Evolutionary conservation across 2,888 invertebrate species (phyloP), one percentile per base, ranked within the genome.

Genomic region (Laothoe populi): DNA sequence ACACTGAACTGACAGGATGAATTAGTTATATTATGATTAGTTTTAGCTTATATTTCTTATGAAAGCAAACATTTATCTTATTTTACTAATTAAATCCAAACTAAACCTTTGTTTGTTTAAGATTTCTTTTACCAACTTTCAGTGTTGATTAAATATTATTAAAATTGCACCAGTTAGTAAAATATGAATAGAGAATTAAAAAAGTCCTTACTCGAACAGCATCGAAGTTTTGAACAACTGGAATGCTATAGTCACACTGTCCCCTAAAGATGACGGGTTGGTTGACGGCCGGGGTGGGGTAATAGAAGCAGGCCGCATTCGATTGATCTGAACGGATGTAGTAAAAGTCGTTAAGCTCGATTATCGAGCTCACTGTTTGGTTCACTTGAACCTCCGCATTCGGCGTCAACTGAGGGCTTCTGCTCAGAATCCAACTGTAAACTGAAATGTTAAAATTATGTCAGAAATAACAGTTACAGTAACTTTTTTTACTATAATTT

Each of bases 391-490:
- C 26, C 66, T 74, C 66, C 0, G 78, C 70, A 0, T 57, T 64
- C 0, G 64, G 40, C 0, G 82, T 61, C 1, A 89, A 63, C 2
- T 69, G 64, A 0, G 82, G 79, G 0, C 77, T 71, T 63, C 87
- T 81, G 66, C 90, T 87, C 0, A 86, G 64, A 21, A 91, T 86
- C 92, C 92, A 92, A 61, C 90, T 88, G 73, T 70, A 85, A 0
- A 92, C 93, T 93, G 72, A 2, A 61, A 21, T 11, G 7, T 0
- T 23, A 23, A 49, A n/a, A 49, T 19, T 21, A 46, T 26, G 48
- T 31, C 3, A 13, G 7, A n/a, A 8, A 48, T 4, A 48, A 0
- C 2, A 21, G 8, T 24, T 23, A 4, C 5, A 57, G 19, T 11
- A 4, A 13, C 24, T 3, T 2, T 42, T 13, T 26, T 11, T 4